Conservation (phyloP, 1,140 invertebrate genomes). For the Meteorus sp. region DNA sequence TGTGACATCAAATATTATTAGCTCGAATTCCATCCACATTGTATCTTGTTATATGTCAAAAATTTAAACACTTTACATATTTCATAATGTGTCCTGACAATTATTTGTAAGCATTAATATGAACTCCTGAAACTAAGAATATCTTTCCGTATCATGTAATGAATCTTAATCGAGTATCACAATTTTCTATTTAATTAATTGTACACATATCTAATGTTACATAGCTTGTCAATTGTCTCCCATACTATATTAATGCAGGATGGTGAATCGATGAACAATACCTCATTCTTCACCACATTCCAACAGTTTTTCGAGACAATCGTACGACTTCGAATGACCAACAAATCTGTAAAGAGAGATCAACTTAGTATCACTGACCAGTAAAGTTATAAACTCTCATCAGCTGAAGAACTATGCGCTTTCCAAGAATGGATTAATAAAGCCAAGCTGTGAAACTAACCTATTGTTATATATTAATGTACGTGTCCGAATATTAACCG, state of each 20-base stretch:
- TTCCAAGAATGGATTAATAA: constrained; percentile 32
- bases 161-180: constrained; percentile 28
- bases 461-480: constrained; percentile 25
- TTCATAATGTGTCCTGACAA: too few species aligned
- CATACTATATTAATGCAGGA: background rate
- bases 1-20: too few species aligned
- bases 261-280: background rate
- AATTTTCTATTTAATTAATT: constrained; percentile 17
- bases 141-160: background rate
- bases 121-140: background rate
- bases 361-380: background rate
- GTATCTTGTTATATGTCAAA: too few species aligned
- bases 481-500: constrained; percentile 39
- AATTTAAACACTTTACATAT: too few species aligned
- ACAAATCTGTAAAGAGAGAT: constrained; percentile 41
- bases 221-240: background rate
- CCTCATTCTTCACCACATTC: constrained; percentile 42
- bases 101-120: background rate
- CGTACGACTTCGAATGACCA: constrained; percentile 48
- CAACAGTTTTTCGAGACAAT: constrained; percentile 45
- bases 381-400: constrained; percentile 1
- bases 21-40: too few species aligned
- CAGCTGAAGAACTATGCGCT: background rate
- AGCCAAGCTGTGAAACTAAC: constrained; percentile 45
- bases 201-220: background rate